Percentiles rank a stretch among this genome's conserved stretches.
phyloP scores from a whole-genome alignment of 2,888 invertebrate genomes.

The Cremastinae sp. region DNA sequence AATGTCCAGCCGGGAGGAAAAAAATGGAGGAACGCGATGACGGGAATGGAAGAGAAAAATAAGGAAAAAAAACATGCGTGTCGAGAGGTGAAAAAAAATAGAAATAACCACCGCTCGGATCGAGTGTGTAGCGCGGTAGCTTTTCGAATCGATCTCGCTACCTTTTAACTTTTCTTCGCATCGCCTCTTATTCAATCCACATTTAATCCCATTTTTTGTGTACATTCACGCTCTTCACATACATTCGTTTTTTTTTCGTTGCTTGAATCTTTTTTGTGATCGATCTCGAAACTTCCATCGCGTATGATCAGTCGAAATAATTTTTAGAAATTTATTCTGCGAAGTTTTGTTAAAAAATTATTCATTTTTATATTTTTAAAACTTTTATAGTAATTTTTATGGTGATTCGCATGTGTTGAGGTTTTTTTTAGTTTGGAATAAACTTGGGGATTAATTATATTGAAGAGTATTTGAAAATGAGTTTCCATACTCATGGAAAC shows the following conservation, averaged over 20 bases:
- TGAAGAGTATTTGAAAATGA: no score
- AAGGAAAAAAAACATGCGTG: conserved; percentile 63
- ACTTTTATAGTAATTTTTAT: no score
- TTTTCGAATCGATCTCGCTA: conserved; percentile 53
- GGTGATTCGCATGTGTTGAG: no score
- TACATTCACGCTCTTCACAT: conserved; percentile 53
- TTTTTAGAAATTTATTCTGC: neutral
- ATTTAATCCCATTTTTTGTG: conserved; percentile 1
- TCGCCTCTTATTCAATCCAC: conserved; percentile 40
- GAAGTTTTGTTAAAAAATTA: no score
- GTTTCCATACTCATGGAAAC: no score
- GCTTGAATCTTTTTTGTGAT: no score
- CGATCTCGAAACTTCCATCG: neutral
- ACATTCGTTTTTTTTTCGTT: conserved; percentile 35
- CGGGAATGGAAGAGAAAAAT: conserved; percentile 27
- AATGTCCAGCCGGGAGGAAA: conserved; percentile 48
- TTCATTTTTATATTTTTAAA: no score
- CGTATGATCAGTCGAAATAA: conserved; percentile 18
- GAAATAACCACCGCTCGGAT: conserved; percentile 12
- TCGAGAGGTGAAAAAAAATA: conserved; percentile 53
- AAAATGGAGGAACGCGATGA: conserved; percentile 59
- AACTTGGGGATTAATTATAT: no score
- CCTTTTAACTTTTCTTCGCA: conserved; percentile 47
- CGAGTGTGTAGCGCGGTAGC: conserved; percentile 45
- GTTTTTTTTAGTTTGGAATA: no score